These are phyloP conservation scores for Drusus annulatus DNA, from an alignment of 1,140 invertebrate genomes.

Conservation along the genomic window DNA sequence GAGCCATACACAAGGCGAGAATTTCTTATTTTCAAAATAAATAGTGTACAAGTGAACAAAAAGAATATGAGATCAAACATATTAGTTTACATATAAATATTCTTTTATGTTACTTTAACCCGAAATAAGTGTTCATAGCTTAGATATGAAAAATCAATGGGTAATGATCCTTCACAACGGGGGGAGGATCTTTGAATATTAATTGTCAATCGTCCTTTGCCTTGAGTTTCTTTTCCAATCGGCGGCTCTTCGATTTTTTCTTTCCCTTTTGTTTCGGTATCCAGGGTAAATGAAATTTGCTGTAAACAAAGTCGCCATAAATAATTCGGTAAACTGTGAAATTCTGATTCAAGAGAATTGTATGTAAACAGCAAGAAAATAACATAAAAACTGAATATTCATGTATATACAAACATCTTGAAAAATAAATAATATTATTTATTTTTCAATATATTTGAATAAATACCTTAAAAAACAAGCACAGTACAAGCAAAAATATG, in stretches of 20 bases:
- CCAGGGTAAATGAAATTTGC: slow-evolving; percentile 15
- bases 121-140: not conserved
- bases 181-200: not conserved
- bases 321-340: not conserved
- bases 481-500: not conserved
- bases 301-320: not conserved
- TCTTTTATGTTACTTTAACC: not conserved
- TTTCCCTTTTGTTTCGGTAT: slow-evolving; percentile 1
- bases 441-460: not conserved
- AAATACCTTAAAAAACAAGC: not conserved
- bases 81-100: not conserved
- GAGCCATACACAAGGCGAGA: not conserved
- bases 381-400: not conserved
- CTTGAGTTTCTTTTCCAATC: slow-evolving; percentile 1
- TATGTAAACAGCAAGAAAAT: not conserved
- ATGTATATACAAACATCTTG: not conserved
- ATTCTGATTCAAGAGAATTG: no score
- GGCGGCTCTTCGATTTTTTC: not conserved
- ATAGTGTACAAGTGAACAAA: not conserved
- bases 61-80: not conserved
- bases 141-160: slow-evolving; percentile 7
- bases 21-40: no score
- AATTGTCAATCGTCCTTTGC: slow-evolving; percentile 22
- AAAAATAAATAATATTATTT: not conserved
- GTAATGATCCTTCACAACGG: slow-evolving; percentile 5